Evolutionary conservation across 2,888 invertebrate species (phyloP).

Genomic region (Platycnemis pennipes): DNA sequence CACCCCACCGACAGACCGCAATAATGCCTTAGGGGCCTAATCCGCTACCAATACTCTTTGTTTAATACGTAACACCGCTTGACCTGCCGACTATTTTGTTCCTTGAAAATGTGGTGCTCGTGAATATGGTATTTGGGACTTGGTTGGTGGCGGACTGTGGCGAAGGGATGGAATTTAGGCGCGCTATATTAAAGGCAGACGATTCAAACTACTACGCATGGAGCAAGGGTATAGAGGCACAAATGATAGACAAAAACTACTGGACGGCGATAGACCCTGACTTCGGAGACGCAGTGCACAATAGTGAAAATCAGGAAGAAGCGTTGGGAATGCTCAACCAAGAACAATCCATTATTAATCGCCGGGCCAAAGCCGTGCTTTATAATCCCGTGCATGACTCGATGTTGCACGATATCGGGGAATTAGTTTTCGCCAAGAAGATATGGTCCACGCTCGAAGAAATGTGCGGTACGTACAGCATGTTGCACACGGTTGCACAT

Average conservation of each 20-base stretch:
- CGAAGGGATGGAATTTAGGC: too few relatives aligned
- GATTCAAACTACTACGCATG: too few relatives aligned
- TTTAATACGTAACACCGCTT: background rate
- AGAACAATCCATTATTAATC: background rate
- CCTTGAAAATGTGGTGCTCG: background rate
- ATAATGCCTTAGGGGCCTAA: background rate
- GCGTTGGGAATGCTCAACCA: background rate
- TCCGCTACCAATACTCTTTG: background rate
- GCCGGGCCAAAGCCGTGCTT: background rate
- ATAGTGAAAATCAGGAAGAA: too few relatives aligned
- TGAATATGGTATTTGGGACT: background rate
- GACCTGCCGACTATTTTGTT: background rate
- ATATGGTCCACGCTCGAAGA: background rate
- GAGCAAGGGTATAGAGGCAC: too few relatives aligned
- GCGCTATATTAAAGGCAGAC: too few relatives aligned
- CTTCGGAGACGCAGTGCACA: too few relatives aligned
- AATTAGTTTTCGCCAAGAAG: background rate
- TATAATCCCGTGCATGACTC: background rate
- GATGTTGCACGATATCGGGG: background rate
- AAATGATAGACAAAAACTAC: too few relatives aligned
- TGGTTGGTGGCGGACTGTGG: too few relatives aligned
- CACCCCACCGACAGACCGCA: background rate
- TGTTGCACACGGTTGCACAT: background rate
- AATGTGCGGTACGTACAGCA: background rate
- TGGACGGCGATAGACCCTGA: too few relatives aligned